These are phyloP conservation scores for Peromyscus maniculatus DNA, from an alignment of 2,113 vertebrate genomes.

Conservation along the genomic window DNA sequence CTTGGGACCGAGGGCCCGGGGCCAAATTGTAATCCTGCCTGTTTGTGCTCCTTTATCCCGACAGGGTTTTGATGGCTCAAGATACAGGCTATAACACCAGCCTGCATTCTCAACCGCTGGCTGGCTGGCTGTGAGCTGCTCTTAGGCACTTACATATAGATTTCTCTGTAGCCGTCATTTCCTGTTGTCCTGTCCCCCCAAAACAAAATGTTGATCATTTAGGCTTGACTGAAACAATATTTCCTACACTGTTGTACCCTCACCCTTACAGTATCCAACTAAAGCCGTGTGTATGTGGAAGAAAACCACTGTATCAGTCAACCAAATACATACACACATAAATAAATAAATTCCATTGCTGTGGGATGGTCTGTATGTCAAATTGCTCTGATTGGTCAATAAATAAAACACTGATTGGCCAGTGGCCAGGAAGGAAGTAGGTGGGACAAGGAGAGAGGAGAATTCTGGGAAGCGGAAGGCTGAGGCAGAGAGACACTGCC, in stretches of 20 bases:
- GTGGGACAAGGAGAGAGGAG: too few species aligned
- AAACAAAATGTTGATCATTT: background rate
- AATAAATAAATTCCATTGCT: background rate
- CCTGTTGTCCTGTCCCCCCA: background rate
- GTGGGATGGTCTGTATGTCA: too few species aligned
- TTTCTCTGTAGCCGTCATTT: constrained; percentile 24
- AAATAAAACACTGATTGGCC: too few species aligned
- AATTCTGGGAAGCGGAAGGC: too few species aligned
- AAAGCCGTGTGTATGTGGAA: background rate
- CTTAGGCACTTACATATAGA: background rate
- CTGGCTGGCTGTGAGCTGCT: background rate
- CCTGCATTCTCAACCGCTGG: background rate
- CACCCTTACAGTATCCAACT: constrained; percentile 31
- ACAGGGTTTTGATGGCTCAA: constrained; percentile 69
- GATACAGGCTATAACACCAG: constrained; percentile 5
- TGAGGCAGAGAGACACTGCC: too few species aligned
- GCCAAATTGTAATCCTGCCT: constrained; percentile 72
- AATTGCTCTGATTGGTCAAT: too few species aligned
- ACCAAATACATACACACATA: background rate
- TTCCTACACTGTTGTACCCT: background rate
- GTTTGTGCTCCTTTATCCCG: constrained; percentile 59
- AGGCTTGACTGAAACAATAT: background rate
- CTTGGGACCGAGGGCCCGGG: constrained; percentile 44
- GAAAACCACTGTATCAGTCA: background rate
- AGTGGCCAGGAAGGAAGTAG: too few species aligned